Evolutionary conservation across 2,888 invertebrate genomes (phyloP), one percentile per base, ranked within the genome.

Genomic region (Drosophila melanosoma): DNA sequence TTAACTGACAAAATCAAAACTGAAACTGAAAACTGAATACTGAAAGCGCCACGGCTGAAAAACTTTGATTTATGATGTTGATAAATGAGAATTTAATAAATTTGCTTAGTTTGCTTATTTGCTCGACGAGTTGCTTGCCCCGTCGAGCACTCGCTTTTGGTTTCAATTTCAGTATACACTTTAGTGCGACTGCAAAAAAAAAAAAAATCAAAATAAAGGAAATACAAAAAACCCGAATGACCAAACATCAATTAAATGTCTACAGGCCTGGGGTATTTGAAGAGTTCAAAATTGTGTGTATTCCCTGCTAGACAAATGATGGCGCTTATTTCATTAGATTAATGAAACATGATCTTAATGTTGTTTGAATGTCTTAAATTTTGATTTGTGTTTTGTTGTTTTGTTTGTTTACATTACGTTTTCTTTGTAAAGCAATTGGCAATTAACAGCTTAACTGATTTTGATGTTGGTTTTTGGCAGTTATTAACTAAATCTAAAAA

Each of bases 41-140:
- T 29, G 29, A 4, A 26, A 72, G 73, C 72, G 64, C 64, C 63
- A 53, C 45, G 57, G 23, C 38, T 72, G 54, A 67, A 65, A 72
- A 65, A 65, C 65, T 77, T 86, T 87, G 87, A 87, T 87, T 87
- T 88, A 87, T 87, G 87, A 82, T 82, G 73, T 90, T 90, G 87
- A 90, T 87, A 87, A 87, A 87, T 87, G 90, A 86, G 90, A 79
- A 87, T 87, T 87, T 87, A 90, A 87, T 87, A 87, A 87, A 90
- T 88, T 83, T 85, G 81, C 86, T 72, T 75, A 81, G 69, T 83
- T 76, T 76, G 74, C 62, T 57, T 45, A 45, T 45, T 45, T 45
- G 17, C n/a, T 54, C 49, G 49, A 61, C 67, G 53, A 36, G 68
- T 33, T 29, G 72, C 61, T 69, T 64, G 66, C 53, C 67, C 45